These are phyloP conservation scores for Dreissena rostriformis DNA, from an alignment of 1,140 invertebrate species.

Conservation along the genomic window DNA sequence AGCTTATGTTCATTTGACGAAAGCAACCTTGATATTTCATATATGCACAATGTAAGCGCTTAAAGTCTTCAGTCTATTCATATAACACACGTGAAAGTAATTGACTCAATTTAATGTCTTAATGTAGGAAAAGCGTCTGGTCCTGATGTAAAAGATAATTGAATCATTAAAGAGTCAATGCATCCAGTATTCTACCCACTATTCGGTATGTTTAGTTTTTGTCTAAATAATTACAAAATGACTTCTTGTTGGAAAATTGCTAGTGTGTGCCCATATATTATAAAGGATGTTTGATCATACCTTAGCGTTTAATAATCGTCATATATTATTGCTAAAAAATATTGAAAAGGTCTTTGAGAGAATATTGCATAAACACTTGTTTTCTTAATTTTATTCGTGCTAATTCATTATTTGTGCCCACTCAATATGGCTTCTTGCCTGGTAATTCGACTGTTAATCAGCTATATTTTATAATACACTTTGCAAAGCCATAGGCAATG, in stretches of 20 bases:
- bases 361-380: constrained; percentile 46
- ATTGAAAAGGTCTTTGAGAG: constrained; percentile 36
- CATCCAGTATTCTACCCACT: background rate
- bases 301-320: constrained; percentile 28
- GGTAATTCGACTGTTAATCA: constrained; percentile 12
- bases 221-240: background rate
- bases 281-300: constrained; percentile 2
- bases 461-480: constrained; percentile 36
- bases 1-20: no score
- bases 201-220: background rate
- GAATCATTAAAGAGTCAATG: background rate
- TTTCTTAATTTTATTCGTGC: no score
- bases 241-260: constrained; percentile 13
- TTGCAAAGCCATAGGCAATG: background rate
- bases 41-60: no score
- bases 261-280: constrained; percentile 4
- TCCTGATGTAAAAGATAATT: background rate
- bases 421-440: constrained; percentile 30
- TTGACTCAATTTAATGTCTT: background rate
- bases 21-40: no score
- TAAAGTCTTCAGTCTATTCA: no score
- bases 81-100: background rate
- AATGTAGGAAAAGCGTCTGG: background rate
- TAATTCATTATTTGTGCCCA: constrained; percentile 28
- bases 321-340: constrained; percentile 24